Percentiles rank a stretch among this genome's conserved stretches.
Evolutionary conservation across 2,888 invertebrate genomes (phyloP).

Genomic region (Eueremaeus valkanovi): DNA sequence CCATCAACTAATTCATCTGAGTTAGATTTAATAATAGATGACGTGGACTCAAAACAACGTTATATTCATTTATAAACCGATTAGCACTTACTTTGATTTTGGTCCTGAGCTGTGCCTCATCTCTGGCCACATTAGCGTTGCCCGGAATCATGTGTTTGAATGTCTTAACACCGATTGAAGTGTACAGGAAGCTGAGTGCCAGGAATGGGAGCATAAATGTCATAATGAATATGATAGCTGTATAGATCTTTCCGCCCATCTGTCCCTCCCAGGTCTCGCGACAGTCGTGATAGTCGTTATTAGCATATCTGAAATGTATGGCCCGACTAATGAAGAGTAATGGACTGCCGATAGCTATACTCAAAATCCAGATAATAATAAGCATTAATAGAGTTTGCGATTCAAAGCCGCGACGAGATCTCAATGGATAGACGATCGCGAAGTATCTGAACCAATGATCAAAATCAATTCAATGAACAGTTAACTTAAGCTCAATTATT

Average conservation of each 20-base stretch:
- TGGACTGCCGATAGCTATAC: constrained; percentile 12
- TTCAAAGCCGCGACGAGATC: constrained; percentile 21
- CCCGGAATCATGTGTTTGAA: constrained; percentile 55
- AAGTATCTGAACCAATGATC: constrained; percentile 39
- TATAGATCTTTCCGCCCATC: constrained; percentile 28
- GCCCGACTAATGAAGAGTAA: neutral
- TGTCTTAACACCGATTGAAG: constrained; percentile 53
- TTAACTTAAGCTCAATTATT: too few relatives aligned
- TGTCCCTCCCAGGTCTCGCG: constrained; percentile 38
- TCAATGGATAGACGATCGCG: constrained; percentile 36
- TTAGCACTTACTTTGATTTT: constrained; percentile 33
- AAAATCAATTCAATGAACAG: too few relatives aligned
- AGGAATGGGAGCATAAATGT: constrained; percentile 53
- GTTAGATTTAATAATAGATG: too few relatives aligned
- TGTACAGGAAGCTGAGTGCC: constrained; percentile 54
- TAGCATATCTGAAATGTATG: neutral
- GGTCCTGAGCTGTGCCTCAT: constrained; percentile 51
- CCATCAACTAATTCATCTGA: too few relatives aligned
- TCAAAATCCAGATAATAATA: constrained; percentile 12
- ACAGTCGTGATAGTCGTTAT: constrained; percentile 25
- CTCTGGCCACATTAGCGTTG: constrained; percentile 54
- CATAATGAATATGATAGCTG: constrained; percentile 48
- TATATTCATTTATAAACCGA: too few relatives aligned
- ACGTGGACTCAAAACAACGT: too few relatives aligned
- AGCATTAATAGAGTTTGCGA: constrained; percentile 33